phyloP scores from a whole-genome alignment of 2,797 vertebrate species.

The Rhinophrynus dorsalis region DNA sequence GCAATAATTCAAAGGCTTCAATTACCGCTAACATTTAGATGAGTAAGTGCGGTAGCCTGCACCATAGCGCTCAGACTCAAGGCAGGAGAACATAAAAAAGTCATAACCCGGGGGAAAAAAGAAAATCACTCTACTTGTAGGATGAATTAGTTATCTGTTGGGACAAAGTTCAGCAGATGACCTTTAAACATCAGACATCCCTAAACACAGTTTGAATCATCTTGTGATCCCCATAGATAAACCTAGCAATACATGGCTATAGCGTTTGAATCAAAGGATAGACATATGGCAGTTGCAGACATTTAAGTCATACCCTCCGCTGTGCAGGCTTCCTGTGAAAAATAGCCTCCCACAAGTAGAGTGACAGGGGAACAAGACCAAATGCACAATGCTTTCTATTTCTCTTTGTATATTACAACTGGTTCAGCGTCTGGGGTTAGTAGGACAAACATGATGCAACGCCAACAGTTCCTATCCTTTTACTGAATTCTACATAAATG shows the following conservation, averaged over 20 bases:
- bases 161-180: conserved; percentile 46
- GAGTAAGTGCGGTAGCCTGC: conserved; percentile 12
- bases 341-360: not conserved
- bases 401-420: too few relatives aligned
- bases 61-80: conserved; percentile 2
- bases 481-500: too few relatives aligned
- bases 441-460: too few relatives aligned
- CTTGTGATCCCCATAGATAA: conserved; percentile 47
- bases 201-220: conserved; percentile 49
- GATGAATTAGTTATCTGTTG: conserved; percentile 58
- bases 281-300: not conserved
- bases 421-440: too few relatives aligned
- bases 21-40: conserved; percentile 21
- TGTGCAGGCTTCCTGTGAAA: not conserved
- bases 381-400: too few relatives aligned
- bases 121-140: conserved; percentile 51
- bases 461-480: too few relatives aligned
- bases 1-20: conserved; percentile 28
- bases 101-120: not conserved
- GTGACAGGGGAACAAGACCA: too few relatives aligned
- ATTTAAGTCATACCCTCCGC: not conserved
- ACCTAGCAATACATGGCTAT: conserved; percentile 11
- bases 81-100: conserved; percentile 24
- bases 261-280: conserved; percentile 6
- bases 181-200: conserved; percentile 54